A percentile compares a stretch with the other conserved stretches of the same genome.
Conservation (phyloP, 2,888 invertebrate species). For the Heteromurus nitidus region DNA sequence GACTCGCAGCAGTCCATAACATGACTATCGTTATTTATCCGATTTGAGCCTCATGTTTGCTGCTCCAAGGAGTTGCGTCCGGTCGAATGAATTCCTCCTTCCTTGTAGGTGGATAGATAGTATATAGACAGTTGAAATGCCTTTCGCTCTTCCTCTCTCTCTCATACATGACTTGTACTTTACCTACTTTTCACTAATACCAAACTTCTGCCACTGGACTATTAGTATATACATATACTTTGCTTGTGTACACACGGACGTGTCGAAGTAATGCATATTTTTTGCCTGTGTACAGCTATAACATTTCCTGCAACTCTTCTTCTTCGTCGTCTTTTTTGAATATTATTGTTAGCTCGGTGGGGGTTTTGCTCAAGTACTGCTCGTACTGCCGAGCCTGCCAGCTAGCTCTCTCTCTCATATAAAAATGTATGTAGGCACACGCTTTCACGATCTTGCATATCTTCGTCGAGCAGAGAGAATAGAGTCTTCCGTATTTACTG, state of each 20-base stretch:
- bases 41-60: conserved; percentile 57
- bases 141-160: neutral
- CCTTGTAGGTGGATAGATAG: conserved; percentile 9
- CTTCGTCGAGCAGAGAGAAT: conserved; percentile 1
- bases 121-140: neutral
- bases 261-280: neutral
- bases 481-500: conserved; percentile 43
- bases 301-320: neutral
- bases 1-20: conserved; percentile 39
- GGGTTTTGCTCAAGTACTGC: neutral
- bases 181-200: conserved; percentile 14
- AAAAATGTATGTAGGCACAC: conserved; percentile 11
- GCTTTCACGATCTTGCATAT: conserved; percentile 32
- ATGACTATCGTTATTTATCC: conserved; percentile 61
- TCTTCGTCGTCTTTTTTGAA: conserved; percentile 33
- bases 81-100: conserved; percentile 52
- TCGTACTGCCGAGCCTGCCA: conserved; percentile 20
- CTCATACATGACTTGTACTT: neutral
- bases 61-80: conserved; percentile 49
- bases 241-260: neutral
- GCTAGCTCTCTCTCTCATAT: conserved; percentile 34
- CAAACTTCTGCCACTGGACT: neutral
- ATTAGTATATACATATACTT: neutral
- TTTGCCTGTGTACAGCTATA: neutral
- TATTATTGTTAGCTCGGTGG: conserved; percentile 55